Conservation (phyloP, 2,113 vertebrate genomes). For the Climacteris rufus region DNA sequence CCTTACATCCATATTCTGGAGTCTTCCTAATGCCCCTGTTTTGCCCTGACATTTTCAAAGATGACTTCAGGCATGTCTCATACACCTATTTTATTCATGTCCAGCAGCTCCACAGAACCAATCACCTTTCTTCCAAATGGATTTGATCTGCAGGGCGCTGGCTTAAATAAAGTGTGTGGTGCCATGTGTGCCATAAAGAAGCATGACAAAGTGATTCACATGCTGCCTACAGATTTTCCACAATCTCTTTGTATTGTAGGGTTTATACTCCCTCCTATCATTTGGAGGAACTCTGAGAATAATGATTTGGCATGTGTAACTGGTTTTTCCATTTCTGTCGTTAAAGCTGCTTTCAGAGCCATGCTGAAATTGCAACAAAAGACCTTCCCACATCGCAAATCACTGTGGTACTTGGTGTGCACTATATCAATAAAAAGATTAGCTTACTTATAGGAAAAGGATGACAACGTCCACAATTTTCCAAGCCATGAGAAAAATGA, state of each 20-base stretch:
- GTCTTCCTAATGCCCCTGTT: neutral
- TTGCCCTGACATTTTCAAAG: neutral
- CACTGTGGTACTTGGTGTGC: slow-evolving; percentile 14
- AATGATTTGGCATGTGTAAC: neutral
- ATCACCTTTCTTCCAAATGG: neutral
- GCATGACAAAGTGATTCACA: slow-evolving; percentile 16
- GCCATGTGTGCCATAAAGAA: neutral
- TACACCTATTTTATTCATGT: neutral
- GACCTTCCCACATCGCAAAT: slow-evolving; percentile 43
- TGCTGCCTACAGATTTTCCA: slow-evolving; percentile 15
- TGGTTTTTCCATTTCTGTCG: slow-evolving; percentile 30
- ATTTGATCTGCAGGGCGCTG: neutral
- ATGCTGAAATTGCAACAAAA: slow-evolving; percentile 15
- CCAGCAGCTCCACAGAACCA: neutral
- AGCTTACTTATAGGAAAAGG: slow-evolving; percentile 50
- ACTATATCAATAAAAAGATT: slow-evolving; percentile 61
- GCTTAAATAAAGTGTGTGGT: neutral
- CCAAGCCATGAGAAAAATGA: slow-evolving; percentile 28
- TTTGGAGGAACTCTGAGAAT: neutral
- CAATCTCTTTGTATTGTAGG: neutral
- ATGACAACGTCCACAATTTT: slow-evolving; percentile 46
- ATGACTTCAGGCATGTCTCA: neutral
- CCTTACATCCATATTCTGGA: neutral
- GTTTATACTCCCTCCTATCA: neutral
- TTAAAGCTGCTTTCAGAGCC: slow-evolving; percentile 10